Evolutionary conservation across 2,113 vertebrate species (phyloP).

Genomic region (Alouatta palliata): DNA sequence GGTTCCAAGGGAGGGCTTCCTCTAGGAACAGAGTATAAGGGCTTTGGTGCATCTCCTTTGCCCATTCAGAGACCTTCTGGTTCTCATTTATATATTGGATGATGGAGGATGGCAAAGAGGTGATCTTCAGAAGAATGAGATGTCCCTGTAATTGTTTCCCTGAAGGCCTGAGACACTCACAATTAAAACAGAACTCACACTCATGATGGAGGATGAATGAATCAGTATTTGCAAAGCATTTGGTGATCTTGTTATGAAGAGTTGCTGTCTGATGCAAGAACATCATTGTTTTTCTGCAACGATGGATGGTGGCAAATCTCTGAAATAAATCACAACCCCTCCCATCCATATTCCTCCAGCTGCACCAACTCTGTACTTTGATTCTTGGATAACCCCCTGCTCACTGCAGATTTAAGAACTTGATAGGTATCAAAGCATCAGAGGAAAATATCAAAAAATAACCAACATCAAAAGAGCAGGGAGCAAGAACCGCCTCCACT

Average conservation of each 20-base stretch:
- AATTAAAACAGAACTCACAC: background rate
- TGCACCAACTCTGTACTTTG: constrained; percentile 31
- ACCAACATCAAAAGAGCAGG: constrained; percentile 66
- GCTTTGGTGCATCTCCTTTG: background rate
- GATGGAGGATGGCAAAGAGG: background rate
- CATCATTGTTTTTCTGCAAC: background rate
- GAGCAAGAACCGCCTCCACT: constrained; percentile 63
- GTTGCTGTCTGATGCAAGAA: background rate
- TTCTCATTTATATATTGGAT: background rate
- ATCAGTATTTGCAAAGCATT: background rate
- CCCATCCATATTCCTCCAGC: constrained; percentile 13
- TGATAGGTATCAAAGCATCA: constrained; percentile 70
- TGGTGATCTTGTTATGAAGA: background rate
- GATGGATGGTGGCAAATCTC: background rate
- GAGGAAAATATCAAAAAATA: constrained; percentile 74
- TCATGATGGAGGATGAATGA: background rate
- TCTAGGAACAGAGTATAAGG: background rate
- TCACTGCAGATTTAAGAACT: constrained; percentile 71
- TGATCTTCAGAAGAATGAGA: background rate
- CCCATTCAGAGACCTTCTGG: background rate
- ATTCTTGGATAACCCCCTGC: constrained; percentile 59
- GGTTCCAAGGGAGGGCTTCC: background rate
- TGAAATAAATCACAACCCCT: background rate
- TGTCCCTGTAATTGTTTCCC: background rate
- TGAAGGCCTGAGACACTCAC: background rate